Evolutionary conservation across 2,113 vertebrate species (phyloP), one percentile per base, ranked within the genome.

Genomic region (Eupsittula cactorum): DNA sequence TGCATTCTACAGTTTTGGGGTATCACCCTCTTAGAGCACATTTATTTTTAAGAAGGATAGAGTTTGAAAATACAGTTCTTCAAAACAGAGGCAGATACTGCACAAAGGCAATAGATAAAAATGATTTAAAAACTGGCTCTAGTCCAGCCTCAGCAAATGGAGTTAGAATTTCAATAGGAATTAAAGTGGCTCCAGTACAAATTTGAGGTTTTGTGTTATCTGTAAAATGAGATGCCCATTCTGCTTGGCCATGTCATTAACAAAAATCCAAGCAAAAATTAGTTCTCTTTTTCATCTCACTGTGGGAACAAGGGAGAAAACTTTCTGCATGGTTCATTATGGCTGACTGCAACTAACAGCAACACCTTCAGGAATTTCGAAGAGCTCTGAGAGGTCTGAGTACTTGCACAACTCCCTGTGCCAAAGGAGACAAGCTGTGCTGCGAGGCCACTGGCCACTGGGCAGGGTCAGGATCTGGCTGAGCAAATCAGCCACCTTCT

Each of bases 291-390:
- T 96, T 57, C 47, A 75, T 73, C 73, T 28, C 46, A 62, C 10
- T 44, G 12, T 7, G 39, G 16, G 65, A 86, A 70, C 6, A 44
- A 24, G 16, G 10, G 6, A 71, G 70, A 90, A 86, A 64, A 33
- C 33, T 64, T 90, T 74, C 75, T 41, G 15, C 5, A 0, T 47
- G 79, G 70, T 84, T 94, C 62, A 35, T 70, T 89, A 65, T 55
- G 24, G 19, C 31, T 52, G 64, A 77, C 82, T 76, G 42, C 17
- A 86, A 64, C 57, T 74, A 78, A 68, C 31, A 88, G 82, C 16
- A 17, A 88, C 78, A 89, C 52, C 47, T 86, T 93, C 42, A n/a
- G 92, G 94, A 96, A 95, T 70, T 87, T 89, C 88, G 83, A 90
- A 87, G 62, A 83, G 83, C 81, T 93, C 90, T 50, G 53, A 88